Base-by-base conservation (phyloP, 2,797 vertebrate species). In the Sebastes matsubarae region DNA sequence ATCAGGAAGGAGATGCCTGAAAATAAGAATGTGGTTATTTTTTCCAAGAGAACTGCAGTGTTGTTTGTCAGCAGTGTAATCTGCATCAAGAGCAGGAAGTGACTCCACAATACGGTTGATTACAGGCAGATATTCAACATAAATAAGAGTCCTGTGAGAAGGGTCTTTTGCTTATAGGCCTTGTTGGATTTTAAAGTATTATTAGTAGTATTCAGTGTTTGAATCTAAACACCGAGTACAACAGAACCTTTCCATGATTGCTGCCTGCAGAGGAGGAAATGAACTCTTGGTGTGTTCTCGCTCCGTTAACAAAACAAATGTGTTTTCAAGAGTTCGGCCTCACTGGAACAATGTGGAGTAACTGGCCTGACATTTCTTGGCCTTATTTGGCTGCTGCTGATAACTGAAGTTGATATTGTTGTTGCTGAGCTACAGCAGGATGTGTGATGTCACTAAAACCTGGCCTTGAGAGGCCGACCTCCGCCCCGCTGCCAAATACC, bases 321-420 rank as follows among this genome's bases (percentile, higher is more conserved):
- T 81, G 77, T 81, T 75, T 80, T 75, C 80, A 70, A 38, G 70
- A 34, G 66, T 16, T 65, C 54, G 8, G 78, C 80, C 70, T 69
- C 54, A 0, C 24, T 42, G 63, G 77, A 87, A 87, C 90, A 84
- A 82, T 87, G 77, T 70, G 81, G 55, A 70, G 75, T 66, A 59
- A 80, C 74, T 22, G 66, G 38, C 68, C 63, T 75, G 79, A 87
- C 81, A 54, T 81, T 77, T 85, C 76, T 68, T 8, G 30, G 68
- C 85, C 85, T 84, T 77, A 76, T 61, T 84, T 82, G 87, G 86
- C 58, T 2, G 50, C 69, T 6, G 68, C 79, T 82, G 79, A 77
- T 82, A 81, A 74, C 60, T 75, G 4, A 46, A 60, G 72, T 36
- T 55, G 76, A 78, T 85, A 22, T 50, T 71, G 77, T 85, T 71